Evolutionary conservation across 2,113 vertebrate species (phyloP), one percentile per base, ranked within the genome.

Genomic region (Falco punctatus): DNA sequence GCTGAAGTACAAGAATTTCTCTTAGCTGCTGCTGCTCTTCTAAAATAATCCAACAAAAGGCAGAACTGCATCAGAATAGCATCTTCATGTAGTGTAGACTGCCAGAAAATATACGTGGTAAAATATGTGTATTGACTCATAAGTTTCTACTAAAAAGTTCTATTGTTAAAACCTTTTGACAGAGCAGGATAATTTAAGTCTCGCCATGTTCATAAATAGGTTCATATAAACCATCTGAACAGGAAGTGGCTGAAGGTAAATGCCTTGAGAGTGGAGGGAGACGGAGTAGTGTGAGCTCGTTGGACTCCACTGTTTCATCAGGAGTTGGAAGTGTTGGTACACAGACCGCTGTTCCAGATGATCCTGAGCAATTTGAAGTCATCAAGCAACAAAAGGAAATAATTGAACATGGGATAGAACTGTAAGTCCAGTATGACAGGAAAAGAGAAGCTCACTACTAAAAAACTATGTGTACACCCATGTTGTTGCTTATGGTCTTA

Each of bases 351-450:
- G 90, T 99, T 92, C 98, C 98, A 6, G 99, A 99, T 93, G 99
- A 99, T 62, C 99, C 99, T 0, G 99, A 99, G 95, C 99, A 99
- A 96, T 99, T 99, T 86, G 99, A 99, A 98, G 99, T 99, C 75
- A 99, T 99, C 97, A 99, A 99, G 90, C 99, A 99, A 91, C 99
- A 99, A 96, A 99, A 99, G 95, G 99, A 99, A 86, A 99, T 99
- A 96, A 99, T 99, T 42, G 99, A 99, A 92, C 99, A 99, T 6
- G 99, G 99, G 95, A 99, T 99, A 40, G 99, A 99, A 90, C 98
- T 99, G 99, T 99, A 98, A 99, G 99, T 96, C 35, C 22, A 79
- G 6, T 44, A 16, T 62, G 57, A 77, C 35, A 54, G 58, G 35
- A 81, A 77, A 61, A 38, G 12, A 22, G 5, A 74, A 52, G 23